Evolutionary conservation across 2,797 vertebrate species (phyloP).

Genomic region (Odontamblyopus rebecca): DNA sequence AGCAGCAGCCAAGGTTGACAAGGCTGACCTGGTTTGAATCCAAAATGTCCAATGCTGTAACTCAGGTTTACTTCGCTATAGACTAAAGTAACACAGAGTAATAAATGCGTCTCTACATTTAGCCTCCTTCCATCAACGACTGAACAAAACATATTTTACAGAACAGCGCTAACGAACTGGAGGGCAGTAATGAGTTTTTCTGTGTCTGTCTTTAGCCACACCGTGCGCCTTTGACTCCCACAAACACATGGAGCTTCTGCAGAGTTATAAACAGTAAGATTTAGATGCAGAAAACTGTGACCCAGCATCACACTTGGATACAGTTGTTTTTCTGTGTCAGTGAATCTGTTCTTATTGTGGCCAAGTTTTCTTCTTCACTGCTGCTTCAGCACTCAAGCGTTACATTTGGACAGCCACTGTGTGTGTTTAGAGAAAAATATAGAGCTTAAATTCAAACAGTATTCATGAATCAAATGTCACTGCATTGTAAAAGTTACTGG

Average conservation of each 20-base stretch:
- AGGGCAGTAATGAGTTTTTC: background rate
- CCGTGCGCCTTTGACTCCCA: background rate
- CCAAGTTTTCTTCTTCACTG: background rate
- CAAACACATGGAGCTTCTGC: background rate
- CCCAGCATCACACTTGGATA: background rate
- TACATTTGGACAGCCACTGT: background rate
- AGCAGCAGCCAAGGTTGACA: too few species aligned
- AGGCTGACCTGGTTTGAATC: background rate
- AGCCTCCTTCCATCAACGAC: background rate
- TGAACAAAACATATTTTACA: background rate
- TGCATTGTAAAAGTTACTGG: background rate
- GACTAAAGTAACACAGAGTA: background rate
- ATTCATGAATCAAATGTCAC: background rate
- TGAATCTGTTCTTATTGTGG: background rate
- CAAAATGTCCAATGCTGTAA: background rate
- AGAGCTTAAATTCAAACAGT: background rate
- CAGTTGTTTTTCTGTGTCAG: slow-evolving; percentile 10
- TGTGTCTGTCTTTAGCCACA: background rate
- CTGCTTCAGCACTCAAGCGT: background rate
- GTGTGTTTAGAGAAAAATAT: too few species aligned
- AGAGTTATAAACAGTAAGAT: background rate
- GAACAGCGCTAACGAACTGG: background rate
- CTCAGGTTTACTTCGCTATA: background rate
- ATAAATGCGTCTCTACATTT: background rate
- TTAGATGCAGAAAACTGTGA: background rate